phyloP scores from a whole-genome alignment of 2,113 vertebrate genomes.

The Cyanistes caeruleus region DNA sequence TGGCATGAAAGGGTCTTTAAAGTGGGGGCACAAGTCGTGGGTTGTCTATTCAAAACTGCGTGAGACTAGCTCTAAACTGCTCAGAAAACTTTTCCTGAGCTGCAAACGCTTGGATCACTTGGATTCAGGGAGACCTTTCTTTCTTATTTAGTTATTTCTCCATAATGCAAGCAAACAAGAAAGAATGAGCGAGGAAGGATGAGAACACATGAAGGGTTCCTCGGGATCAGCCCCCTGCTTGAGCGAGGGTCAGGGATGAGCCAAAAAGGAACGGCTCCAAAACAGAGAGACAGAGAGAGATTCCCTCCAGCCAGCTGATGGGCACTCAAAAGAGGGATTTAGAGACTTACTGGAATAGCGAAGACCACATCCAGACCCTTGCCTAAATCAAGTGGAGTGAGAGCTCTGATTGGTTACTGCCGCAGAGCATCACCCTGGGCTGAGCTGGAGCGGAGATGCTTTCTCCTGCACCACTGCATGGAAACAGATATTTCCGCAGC shows the following conservation, averaged over 20 bases:
- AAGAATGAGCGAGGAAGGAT: neutral
- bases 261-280: neutral
- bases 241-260: neutral
- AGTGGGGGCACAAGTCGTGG: neutral
- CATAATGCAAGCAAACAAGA: neutral
- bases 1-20: neutral
- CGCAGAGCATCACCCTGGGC: neutral
- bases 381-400: neutral
- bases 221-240: neutral
- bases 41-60: neutral
- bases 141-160: neutral
- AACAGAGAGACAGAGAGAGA: neutral
- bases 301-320: neutral
- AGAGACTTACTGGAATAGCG: neutral
- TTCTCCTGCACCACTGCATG: neutral
- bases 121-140: neutral
- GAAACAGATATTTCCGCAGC: neutral
- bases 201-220: neutral
- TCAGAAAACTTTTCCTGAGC: constrained; percentile 7
- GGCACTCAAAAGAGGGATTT: neutral
- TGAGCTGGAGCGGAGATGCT: neutral
- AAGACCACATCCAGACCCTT: neutral
- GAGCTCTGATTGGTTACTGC: neutral
- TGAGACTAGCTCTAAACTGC: neutral
- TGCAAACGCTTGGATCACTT: neutral